Percentiles rank a stretch among this genome's conserved stretches.
phyloP scores from a whole-genome alignment of 1,140 invertebrate species.

The Musca vetustissima region DNA sequence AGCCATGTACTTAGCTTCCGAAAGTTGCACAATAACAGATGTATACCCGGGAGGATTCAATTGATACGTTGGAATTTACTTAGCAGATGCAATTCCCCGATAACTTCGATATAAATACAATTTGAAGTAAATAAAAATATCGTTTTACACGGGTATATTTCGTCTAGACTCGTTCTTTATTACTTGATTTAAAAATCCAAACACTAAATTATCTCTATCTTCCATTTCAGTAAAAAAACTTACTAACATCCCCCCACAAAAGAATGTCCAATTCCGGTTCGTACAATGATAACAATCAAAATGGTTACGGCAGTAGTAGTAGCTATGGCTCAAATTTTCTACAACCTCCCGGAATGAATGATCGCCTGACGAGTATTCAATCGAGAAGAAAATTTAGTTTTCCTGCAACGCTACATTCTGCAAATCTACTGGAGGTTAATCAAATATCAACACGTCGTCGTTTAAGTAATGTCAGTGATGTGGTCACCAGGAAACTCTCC shows the following conservation, averaged over 20 bases:
- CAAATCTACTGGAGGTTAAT: slow-evolving; percentile 47
- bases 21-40: no score
- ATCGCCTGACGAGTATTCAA: slow-evolving; percentile 39
- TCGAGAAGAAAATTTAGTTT: slow-evolving; percentile 61
- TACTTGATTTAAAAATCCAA: no score
- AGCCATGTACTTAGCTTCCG: no score
- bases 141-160: no score
- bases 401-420: slow-evolving; percentile 57
- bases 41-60: no score
- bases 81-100: no score
- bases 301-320: slow-evolving; percentile 27
- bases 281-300: slow-evolving; percentile 45
- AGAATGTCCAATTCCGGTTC: slow-evolving; percentile 45
- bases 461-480: slow-evolving; percentile 72
- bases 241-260: not conserved
- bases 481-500: slow-evolving; percentile 68
- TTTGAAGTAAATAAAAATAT: no score
- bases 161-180: no score
- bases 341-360: slow-evolving; percentile 31
- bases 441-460: slow-evolving; percentile 53
- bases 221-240: not conserved
- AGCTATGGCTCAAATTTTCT: slow-evolving; percentile 40
- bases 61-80: no score
- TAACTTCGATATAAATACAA: no score
- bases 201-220: not conserved